Conservation (phyloP, 2,888 invertebrate species). For the Cantharis nigra region DNA sequence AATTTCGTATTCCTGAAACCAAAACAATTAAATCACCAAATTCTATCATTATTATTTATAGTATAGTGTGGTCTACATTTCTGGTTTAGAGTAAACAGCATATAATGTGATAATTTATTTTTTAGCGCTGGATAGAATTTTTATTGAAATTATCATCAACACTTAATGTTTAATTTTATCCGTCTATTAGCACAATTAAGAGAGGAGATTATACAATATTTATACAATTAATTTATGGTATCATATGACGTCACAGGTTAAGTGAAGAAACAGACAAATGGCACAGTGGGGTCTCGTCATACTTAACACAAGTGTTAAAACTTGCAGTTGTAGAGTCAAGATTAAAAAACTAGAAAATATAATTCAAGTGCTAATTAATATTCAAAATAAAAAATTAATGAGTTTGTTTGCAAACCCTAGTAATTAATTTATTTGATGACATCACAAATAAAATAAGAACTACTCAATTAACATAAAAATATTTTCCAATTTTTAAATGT, state of each 20-base stretch:
- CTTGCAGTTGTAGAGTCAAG: background rate
- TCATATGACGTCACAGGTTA: conserved; percentile 21
- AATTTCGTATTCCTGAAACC: background rate
- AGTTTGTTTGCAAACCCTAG: background rate
- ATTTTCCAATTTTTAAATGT: background rate
- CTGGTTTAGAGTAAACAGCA: background rate
- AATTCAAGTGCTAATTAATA: background rate
- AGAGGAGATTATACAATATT: background rate
- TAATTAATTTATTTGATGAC: background rate
- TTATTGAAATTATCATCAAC: background rate
- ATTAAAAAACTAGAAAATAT: background rate
- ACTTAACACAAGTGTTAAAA: conserved; percentile 10
- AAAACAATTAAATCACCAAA: background rate
- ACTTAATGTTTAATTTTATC: background rate
- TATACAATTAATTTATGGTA: conserved; percentile 2
- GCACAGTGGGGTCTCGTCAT: conserved; percentile 10
- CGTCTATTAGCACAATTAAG: conserved; percentile 5
- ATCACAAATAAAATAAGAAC: conserved; percentile 1
- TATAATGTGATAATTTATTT: background rate
- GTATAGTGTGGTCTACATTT: background rate
- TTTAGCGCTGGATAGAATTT: background rate
- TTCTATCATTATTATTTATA: background rate
- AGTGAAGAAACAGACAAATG: conserved; percentile 17
- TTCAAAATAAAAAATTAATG: background rate
- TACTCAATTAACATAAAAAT: background rate